These are phyloP conservation scores for Mobula birostris DNA, from an alignment of 2,113 vertebrate genomes.

Conservation along the genomic window DNA sequence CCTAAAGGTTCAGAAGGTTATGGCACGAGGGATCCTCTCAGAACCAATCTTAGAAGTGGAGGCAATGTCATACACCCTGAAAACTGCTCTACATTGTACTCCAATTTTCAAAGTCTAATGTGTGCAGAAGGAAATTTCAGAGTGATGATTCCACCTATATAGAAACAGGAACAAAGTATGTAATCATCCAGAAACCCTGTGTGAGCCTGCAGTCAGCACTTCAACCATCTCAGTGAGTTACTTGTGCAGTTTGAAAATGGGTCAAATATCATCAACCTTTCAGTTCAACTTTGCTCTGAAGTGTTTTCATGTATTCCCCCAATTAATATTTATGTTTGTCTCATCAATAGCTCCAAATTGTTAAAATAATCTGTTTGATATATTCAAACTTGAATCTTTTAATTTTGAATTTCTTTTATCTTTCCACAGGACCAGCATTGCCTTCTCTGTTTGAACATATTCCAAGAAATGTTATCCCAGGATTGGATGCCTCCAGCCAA, in stretches of 20 bases:
- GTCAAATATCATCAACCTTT: slow-evolving; percentile 9
- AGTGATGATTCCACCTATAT: background rate
- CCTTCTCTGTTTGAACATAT: background rate
- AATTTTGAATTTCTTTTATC: background rate
- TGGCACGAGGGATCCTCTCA: background rate
- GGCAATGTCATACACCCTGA: background rate
- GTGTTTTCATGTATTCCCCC: background rate
- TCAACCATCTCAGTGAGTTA: background rate
- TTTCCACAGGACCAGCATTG: background rate
- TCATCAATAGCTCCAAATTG: background rate
- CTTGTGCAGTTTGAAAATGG: background rate
- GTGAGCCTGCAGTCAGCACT: background rate
- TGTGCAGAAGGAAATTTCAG: too few species aligned
- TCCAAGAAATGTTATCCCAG: background rate
- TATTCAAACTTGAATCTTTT: background rate
- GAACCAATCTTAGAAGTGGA: background rate
- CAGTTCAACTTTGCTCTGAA: slow-evolving; percentile 11
- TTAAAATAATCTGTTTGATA: background rate
- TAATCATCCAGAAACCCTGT: background rate
- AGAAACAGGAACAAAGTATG: background rate
- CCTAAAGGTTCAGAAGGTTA: too few species aligned
- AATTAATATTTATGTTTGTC: background rate
- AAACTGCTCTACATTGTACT: background rate
- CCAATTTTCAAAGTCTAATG: too few species aligned
- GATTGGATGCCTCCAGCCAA: background rate